Conservation (phyloP, 23 tunicate species). For the Ascidia mentula region DNA sequence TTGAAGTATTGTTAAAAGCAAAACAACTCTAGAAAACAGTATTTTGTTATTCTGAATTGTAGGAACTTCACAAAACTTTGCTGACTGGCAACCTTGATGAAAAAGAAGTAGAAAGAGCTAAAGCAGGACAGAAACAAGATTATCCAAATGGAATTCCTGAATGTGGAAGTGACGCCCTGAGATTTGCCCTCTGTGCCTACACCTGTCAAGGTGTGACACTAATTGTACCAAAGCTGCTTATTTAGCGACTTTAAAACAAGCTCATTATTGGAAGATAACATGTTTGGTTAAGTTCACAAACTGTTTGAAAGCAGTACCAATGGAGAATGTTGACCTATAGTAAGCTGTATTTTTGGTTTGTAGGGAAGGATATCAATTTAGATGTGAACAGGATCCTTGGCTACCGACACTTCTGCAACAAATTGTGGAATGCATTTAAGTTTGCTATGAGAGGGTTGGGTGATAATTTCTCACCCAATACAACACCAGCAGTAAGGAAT, state of each 20-base stretch:
- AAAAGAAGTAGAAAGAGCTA: constrained; percentile 78
- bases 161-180: constrained; percentile 94
- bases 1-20: too few species aligned
- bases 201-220: constrained; percentile 98
- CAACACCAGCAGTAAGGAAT: constrained; percentile 18
- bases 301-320: neutral
- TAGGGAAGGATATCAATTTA: constrained; percentile 90
- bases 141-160: constrained; percentile 98
- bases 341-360: neutral
- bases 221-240: too few species aligned
- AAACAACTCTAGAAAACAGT: neutral
- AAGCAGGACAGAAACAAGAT: constrained; percentile 89
- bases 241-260: too few species aligned
- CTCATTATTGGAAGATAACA: too few species aligned
- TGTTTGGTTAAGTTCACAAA: too few species aligned
- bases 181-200: constrained; percentile 96
- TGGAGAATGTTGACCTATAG: neutral
- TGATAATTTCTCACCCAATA: constrained; percentile 45
- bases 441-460: constrained; percentile 77
- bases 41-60: neutral
- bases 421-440: constrained; percentile 93
- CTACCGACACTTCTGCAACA: constrained; percentile 96
- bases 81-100: constrained; percentile 69
- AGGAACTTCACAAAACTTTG: constrained; percentile 81
- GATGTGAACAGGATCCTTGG: constrained; percentile 93